These are phyloP conservation scores for Tetragonisca angustula DNA, from an alignment of 2,888 invertebrate species.

Conservation along the genomic window DNA sequence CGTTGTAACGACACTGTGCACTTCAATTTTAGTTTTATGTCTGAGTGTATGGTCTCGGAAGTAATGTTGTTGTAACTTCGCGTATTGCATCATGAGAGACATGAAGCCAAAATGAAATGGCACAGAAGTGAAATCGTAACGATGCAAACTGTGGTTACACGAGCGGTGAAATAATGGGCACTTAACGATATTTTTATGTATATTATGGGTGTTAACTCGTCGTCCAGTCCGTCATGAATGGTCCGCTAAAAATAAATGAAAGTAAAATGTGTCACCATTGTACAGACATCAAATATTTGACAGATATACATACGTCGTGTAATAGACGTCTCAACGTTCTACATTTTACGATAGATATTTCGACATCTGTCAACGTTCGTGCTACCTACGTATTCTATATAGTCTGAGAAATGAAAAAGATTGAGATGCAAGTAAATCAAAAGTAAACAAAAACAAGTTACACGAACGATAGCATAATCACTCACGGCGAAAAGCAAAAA, in stretches of 20 bases:
- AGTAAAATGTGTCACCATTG: background rate
- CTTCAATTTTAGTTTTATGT: background rate
- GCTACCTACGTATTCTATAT: background rate
- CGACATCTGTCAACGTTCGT: background rate
- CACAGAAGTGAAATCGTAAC: too few relatives aligned
- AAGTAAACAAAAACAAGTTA: background rate
- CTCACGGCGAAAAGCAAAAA: background rate
- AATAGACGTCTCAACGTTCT: background rate
- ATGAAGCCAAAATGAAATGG: too few relatives aligned
- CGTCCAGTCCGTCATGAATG: background rate
- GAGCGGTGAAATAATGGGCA: too few relatives aligned
- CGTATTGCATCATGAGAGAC: too few relatives aligned
- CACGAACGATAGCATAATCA: conserved; percentile 11
- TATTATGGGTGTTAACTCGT: too few relatives aligned
- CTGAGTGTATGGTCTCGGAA: too few relatives aligned
- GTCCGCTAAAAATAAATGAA: background rate
- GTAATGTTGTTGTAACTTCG: too few relatives aligned
- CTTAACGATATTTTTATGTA: background rate
- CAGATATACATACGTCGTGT: background rate
- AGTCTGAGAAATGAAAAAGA: background rate
- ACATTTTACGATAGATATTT: too few relatives aligned
- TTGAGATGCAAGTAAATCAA: too few relatives aligned
- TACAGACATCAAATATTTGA: background rate
- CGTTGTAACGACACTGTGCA: background rate
- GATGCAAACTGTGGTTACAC: too few relatives aligned